Conservation (phyloP, 1,140 invertebrate species). For the Lepidostoma basale region DNA sequence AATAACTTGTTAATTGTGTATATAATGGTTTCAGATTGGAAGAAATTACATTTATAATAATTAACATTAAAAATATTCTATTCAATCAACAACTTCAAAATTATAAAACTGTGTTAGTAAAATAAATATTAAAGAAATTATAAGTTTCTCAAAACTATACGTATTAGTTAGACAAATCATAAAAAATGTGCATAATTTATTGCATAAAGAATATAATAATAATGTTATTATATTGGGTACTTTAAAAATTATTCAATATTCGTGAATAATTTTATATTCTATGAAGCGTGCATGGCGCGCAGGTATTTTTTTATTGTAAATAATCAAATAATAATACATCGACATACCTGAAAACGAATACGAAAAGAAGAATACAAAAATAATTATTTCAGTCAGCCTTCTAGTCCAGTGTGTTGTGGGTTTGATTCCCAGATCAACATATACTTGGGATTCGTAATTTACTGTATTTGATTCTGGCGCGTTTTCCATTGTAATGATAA, state of each 20-base stretch:
- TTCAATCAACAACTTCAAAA: too few species aligned
- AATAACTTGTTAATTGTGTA: too few species aligned
- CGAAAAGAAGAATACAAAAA: slow-evolving; percentile 2
- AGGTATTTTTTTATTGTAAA: background rate
- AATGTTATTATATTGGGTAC: background rate
- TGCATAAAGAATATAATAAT: background rate
- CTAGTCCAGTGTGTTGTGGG: background rate
- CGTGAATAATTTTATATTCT: background rate
- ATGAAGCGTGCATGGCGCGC: background rate
- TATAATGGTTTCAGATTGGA: too few species aligned
- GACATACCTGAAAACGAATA: slow-evolving; percentile 13
- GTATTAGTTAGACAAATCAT: background rate
- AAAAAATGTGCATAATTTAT: background rate
- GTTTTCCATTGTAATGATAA: slow-evolving; percentile 5
- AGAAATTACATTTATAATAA: too few species aligned
- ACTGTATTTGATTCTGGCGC: background rate
- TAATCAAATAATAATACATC: background rate
- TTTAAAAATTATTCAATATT: background rate
- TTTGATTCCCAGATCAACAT: background rate
- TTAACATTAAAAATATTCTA: too few species aligned
- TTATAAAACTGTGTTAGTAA: too few species aligned
- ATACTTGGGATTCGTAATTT: background rate
- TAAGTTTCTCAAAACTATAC: background rate
- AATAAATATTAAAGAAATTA: background rate
- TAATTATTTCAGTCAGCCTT: background rate